Base-by-base conservation (phyloP, 2,113 vertebrate genomes). In the Pachypanchax playfairii region DNA sequence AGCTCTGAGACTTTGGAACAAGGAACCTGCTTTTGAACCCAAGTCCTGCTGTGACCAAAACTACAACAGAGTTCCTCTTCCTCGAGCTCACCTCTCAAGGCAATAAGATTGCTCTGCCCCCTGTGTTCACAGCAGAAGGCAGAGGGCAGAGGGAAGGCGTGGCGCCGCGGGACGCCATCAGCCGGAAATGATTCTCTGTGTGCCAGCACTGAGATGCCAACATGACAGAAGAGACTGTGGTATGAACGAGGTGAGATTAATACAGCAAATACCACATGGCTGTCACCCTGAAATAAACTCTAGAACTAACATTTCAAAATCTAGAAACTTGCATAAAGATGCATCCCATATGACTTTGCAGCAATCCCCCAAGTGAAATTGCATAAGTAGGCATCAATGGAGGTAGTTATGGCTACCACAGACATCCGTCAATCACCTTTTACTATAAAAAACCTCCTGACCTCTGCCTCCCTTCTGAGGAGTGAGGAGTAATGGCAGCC, bases 131-230 rank as follows among this genome's bases (percentile, higher is more conserved):
- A 86, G 82, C 89, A 91, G 89, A 89, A 87, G 87, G 86, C 65
- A 76, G 81, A 90, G 86, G 86, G 89, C 88, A 87, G 77, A 83
- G 85, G 71, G 78, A 86, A 88, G 73, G 78, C 87, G 82, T 54
- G 60, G 54, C 85, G 56, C 84, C 46, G 69, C 74, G 70, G 85
- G 85, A 83, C 6, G 29, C 74, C 78, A 61, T 59, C 69, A 68
- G 67, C 81, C 87, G 88, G 86, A 90, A 89, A 89, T 88, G 80
- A 87, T 84, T 82, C 75, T 83, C 56, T 28, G 51, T 78, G 70
- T 82, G 83, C 84, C 84, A 87, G 78, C 65, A 24, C 75, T 78
- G 73, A 79, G 80, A 75, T 26, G 26, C 69, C 80, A 78, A 77
- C 79, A 62, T 69, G 73, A 77, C 74, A 83, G 57, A 70, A 35